Evolutionary conservation across 2,888 invertebrate species (phyloP).

Genomic region (Platycheirus albimanus): DNA sequence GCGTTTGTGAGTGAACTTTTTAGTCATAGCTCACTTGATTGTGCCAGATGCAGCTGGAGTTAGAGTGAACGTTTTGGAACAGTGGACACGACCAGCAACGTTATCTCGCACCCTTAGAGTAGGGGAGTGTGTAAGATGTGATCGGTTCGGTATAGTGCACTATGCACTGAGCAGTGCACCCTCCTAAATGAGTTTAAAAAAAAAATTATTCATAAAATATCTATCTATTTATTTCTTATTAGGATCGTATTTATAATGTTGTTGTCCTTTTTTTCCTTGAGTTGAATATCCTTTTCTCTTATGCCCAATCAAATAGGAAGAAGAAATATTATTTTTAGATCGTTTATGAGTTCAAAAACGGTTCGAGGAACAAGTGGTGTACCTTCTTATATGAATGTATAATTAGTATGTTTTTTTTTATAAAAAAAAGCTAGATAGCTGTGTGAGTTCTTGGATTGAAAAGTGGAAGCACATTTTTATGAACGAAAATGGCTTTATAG

Average conservation of each 20-base stretch:
- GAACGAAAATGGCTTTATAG: too few relatives aligned
- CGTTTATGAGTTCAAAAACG: too few relatives aligned
- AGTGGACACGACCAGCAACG: constrained; percentile 56
- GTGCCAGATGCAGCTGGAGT: constrained; percentile 71
- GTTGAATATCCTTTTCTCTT: neutral
- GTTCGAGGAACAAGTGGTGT: too few relatives aligned
- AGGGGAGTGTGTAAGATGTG: constrained; percentile 28
- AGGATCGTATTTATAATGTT: neutral
- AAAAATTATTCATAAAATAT: too few relatives aligned
- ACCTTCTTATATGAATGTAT: too few relatives aligned
- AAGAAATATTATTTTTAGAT: too few relatives aligned
- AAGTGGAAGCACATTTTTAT: too few relatives aligned
- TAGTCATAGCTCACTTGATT: constrained; percentile 69
- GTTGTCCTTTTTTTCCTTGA: neutral
- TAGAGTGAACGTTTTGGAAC: constrained; percentile 65
- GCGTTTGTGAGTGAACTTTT: constrained; percentile 65
- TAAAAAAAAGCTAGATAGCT: too few relatives aligned
- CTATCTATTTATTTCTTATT: neutral
- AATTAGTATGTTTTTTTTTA: too few relatives aligned
- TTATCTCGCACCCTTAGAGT: constrained; percentile 42
- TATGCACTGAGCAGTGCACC: constrained; percentile 32
- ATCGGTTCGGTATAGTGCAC: constrained; percentile 26
- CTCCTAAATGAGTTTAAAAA: constrained; percentile 34
- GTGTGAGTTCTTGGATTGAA: too few relatives aligned
- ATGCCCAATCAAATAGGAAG: too few relatives aligned